Evolutionary conservation across 2,113 vertebrate genomes (phyloP), one percentile per base, ranked within the genome.

Genomic region (Hypomesus transpacificus): DNA sequence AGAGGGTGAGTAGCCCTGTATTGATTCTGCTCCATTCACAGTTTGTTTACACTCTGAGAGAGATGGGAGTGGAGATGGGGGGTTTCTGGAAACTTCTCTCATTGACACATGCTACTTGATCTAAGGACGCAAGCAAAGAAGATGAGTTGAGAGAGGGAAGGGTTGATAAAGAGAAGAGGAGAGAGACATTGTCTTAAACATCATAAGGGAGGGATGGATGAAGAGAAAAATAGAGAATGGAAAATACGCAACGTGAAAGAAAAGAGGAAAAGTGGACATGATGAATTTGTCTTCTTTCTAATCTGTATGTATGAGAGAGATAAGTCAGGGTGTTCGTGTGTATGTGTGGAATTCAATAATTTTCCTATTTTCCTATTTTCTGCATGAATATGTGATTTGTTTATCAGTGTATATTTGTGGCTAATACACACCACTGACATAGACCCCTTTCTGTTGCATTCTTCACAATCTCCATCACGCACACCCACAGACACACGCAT

Each of bases 331-430:
- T 66, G 31, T 53, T 11, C 20, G 9, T 22, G n/a, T 46, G 58
- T 16, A 17, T 3, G 54, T 70, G 18, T 63, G 11, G 5, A 50
- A 21, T 26, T 62, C 31, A 26, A 52, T 11, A 7, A 17, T n/a
- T 5, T 56, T 59, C 20, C 31, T 20, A 17, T n/a, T 5, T 56
- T 59, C 20, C 31, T 20, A 34, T 70, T 69, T 71, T 28, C 17
- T 46, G 39, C 39, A 51, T 31, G 28, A 51, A 70, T 28, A 63
- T 69, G 14, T 46, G 56, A 62, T 68, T 68, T 77, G 65, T 77
- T 81, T 72, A 53, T 73, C 69, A 67, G 31, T 61, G 17, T 60
- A 31, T 57, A 31, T 71, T 69, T 67, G 71, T 51, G n/a, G 63
- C 73, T 75, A 13, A 53, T 57, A 61, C 24, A 46, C 24, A 54